Base-by-base conservation (phyloP, 2,888 invertebrate species). In the Spisula solida region DNA sequence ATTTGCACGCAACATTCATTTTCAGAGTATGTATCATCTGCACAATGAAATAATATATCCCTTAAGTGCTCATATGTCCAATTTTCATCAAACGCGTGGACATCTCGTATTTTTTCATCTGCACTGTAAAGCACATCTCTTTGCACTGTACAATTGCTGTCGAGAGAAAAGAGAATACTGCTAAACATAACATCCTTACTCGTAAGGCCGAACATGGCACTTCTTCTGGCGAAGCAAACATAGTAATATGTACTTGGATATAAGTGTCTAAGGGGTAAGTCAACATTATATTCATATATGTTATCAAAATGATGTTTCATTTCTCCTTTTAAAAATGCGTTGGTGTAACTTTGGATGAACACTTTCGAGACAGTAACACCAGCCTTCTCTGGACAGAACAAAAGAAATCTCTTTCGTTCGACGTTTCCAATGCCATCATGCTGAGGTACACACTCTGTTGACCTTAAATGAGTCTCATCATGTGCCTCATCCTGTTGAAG, bases 41-140 rank as follows among this genome's bases (percentile, higher is more conserved):
- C 18, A 25, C 83, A 83, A 78, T 83, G 83, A 55, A 75, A 83
- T 14, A 83, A 14, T 12, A 83, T 51, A 75, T 83, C 83, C 16
- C 16, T 25, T 12, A 83, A 75, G 51, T 83, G 83, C 10, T 16
- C 83, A 31, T 1, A 16, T 0, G 75, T 14, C 20, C 75, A 83
- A 6, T 75, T 29, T 51, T 48, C 75, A 48, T 83, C 75, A 51
- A 75, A 83, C 31, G 25, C 16, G 8, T 48, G 25, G 5, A 25
- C 6, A 66, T 83, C 83, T 48, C 2, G 47, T 0, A 75, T 75
- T 0, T 18, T 16, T 20, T 48, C 12, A 31, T 47, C 31, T 51
- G 31, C 12, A 20, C 10, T 18, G 1, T 14, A 25, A 75, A 75
- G 75, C 0, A 47, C 70, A 78, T 83, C 75, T n/a, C 83, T 48